These are phyloP conservation scores for Hippopotamyrus pictus DNA, from an alignment of 2,797 vertebrate genomes.

Conservation along the genomic window DNA sequence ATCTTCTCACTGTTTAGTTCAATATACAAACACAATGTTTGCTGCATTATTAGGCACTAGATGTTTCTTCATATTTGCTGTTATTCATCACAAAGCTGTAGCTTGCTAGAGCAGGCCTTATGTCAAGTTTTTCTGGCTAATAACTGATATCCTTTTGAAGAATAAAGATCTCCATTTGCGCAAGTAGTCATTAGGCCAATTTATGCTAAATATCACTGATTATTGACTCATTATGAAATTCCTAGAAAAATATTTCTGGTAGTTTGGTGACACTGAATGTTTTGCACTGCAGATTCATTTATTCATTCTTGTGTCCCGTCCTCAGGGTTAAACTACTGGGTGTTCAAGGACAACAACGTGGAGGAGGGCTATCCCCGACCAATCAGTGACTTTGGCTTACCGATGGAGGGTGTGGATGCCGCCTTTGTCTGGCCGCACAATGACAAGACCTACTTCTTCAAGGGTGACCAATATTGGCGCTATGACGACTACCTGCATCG, in stretches of 20 bases:
- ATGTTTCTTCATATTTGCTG: background rate
- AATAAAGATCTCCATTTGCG: background rate
- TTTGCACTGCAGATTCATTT: background rate
- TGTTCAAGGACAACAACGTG: slow-evolving; percentile 92
- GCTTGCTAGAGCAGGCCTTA: background rate
- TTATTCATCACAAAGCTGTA: background rate
- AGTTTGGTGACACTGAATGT: background rate
- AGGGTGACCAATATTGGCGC: slow-evolving; percentile 83
- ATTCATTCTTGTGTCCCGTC: background rate
- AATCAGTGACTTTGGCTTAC: slow-evolving; percentile 87
- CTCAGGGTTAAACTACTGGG: slow-evolving; percentile 88
- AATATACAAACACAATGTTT: background rate
- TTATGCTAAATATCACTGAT: background rate
- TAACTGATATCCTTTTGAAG: background rate
- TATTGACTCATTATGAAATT: background rate
- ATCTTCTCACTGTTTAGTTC: background rate
- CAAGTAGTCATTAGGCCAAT: background rate
- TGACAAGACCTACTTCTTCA: slow-evolving; percentile 98
- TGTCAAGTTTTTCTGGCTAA: background rate
- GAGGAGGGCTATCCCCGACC: slow-evolving; percentile 91
- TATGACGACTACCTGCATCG: slow-evolving; percentile 77
- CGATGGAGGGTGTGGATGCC: slow-evolving; percentile 76
- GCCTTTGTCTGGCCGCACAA: slow-evolving; percentile 90
- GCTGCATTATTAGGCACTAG: background rate
- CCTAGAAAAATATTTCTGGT: background rate